These are phyloP conservation scores for Alligator sinensis DNA, from an alignment of 2,113 vertebrate genomes.

Conservation along the genomic window DNA sequence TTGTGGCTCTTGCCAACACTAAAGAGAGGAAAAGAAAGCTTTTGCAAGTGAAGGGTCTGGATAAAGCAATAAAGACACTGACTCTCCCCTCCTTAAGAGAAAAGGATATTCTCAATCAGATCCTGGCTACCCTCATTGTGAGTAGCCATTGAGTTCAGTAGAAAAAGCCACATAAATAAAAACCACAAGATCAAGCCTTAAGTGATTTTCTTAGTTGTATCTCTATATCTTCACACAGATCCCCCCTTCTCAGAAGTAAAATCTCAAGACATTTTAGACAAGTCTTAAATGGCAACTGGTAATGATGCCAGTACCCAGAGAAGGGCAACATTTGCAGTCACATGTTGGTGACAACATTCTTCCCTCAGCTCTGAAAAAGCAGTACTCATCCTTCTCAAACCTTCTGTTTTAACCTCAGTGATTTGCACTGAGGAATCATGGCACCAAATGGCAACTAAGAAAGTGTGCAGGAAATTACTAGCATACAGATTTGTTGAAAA, in stretches of 20 bases:
- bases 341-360: background rate
- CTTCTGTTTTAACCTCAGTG: slow-evolving; percentile 20
- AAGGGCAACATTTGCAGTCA: background rate
- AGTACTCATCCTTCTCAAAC: background rate
- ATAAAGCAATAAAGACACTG: background rate
- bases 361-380: slow-evolving; percentile 14
- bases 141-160: too few relatives aligned
- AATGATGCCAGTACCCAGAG: background rate
- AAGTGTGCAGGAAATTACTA: slow-evolving; percentile 63
- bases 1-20: too few relatives aligned
- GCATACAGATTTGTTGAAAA: slow-evolving; percentile 52
- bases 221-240: background rate
- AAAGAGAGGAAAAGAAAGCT: background rate
- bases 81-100: background rate
- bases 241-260: background rate
- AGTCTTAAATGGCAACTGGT: background rate
- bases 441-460: slow-evolving; percentile 56
- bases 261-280: background rate
- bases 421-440: slow-evolving; percentile 54
- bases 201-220: background rate
- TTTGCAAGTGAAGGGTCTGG: background rate
- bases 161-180: too few relatives aligned
- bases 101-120: too few relatives aligned
- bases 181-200: background rate
- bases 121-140: too few relatives aligned